phyloP scores from a whole-genome alignment of 2,113 vertebrate genomes.

The Phylloscopus whistleri region DNA sequence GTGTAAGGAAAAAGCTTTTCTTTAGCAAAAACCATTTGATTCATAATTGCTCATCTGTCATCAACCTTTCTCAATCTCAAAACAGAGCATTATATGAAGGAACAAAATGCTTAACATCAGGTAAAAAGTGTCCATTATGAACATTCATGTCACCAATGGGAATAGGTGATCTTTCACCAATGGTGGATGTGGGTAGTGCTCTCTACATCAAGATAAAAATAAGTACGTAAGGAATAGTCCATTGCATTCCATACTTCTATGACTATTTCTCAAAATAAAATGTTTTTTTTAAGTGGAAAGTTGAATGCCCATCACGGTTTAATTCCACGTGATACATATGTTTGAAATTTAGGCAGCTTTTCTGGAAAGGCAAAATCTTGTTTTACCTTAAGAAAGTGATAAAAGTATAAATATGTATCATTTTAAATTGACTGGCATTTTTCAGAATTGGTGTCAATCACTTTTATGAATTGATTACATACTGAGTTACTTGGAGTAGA shows the following conservation, averaged over 20 bases:
- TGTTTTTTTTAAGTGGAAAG: neutral
- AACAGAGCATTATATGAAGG: neutral
- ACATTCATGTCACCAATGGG: neutral
- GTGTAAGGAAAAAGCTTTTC: neutral
- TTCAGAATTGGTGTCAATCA: conserved; percentile 1
- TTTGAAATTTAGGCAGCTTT: neutral
- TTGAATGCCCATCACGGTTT: neutral
- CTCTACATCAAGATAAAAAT: neutral
- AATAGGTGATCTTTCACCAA: neutral
- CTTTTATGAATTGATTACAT: neutral
- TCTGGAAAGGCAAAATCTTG: neutral
- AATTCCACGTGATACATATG: neutral
- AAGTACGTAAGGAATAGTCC: neutral
- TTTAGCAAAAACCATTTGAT: neutral
- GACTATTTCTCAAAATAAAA: neutral
- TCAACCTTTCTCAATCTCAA: neutral
- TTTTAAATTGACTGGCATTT: neutral
- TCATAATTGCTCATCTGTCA: neutral
- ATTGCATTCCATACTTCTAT: neutral
- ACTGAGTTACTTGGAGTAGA: neutral
- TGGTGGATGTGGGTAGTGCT: neutral
- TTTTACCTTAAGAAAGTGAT: neutral
- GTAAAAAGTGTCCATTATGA: neutral
- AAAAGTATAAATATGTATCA: neutral
- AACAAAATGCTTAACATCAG: neutral